phyloP scores from a whole-genome alignment of 2,113 vertebrate species.

The Tupaia chinensis region DNA sequence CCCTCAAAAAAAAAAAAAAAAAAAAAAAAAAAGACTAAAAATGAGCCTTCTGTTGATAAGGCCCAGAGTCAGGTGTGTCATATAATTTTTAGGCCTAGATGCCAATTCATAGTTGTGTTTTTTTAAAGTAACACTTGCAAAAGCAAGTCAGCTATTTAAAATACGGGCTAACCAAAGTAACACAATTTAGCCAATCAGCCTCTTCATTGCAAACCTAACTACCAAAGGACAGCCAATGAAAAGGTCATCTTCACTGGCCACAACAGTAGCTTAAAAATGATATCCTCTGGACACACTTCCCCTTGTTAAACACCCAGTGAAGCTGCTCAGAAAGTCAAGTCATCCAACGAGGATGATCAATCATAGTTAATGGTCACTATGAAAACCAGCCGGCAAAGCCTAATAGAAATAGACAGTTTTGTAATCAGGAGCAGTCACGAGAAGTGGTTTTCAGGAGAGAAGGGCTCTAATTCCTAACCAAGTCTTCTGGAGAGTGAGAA shows the following conservation, averaged over 20 bases:
- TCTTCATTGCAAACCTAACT: constrained; percentile 34
- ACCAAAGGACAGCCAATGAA: constrained; percentile 43
- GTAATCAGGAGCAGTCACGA: not conserved
- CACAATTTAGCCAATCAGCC: not conserved
- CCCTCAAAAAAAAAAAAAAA: too few species aligned
- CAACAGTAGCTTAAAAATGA: not conserved
- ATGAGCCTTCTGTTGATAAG: not conserved
- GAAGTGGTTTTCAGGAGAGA: not conserved
- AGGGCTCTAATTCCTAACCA: not conserved
- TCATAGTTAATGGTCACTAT: constrained; percentile 11
- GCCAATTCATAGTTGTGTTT: not conserved
- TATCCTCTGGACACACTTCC: not conserved
- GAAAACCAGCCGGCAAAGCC: not conserved
- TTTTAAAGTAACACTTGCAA: not conserved
- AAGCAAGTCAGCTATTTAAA: not conserved
- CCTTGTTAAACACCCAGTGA: constrained; percentile 37
- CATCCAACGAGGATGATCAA: not conserved
- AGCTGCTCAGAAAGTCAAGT: not conserved
- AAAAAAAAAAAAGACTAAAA: not conserved
- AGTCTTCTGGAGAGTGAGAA: not conserved
- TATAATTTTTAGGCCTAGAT: not conserved
- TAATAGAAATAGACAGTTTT: not conserved
- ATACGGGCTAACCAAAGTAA: not conserved
- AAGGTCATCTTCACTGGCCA: constrained; percentile 4
- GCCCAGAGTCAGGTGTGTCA: not conserved